Evolutionary conservation across 2,113 vertebrate species (phyloP), one percentile per base, ranked within the genome.

Genomic region (Scortum barcoo): DNA sequence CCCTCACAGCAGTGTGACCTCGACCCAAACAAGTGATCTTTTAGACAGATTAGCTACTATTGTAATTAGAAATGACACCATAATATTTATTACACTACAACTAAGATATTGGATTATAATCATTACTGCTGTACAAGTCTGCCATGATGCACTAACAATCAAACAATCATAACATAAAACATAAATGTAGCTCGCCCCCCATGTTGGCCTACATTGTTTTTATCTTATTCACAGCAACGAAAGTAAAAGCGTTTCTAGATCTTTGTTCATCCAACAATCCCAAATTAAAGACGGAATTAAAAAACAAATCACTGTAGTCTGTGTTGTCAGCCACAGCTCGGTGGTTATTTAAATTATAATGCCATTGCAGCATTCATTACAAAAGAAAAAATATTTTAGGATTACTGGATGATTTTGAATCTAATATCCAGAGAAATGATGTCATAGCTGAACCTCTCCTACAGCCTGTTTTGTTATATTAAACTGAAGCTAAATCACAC

Each of bases 21-120:
- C 69, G n/a, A 78, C 67, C 72, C 26, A 66, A 50, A 72, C n/a
- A n/a, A n/a, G n/a, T n/a, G 69, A 73, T 76, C 76, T 72, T 44
- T 75, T 7, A 69, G 33, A 24, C 30, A 38, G 16, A 67, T 22
- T 20, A 30, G 14, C 72, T n/a, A 30, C 26, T 46, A 24, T 2
- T n/a, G 36, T 42, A 70, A 50, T 10, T 42, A 16, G 17, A 70
- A 80, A 38, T 68, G 7, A 30, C 28, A 51, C 1, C 7, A 7
- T 13, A 44, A 58, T 36, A 38, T 58, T 17, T 40, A 28, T 16
- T 14, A 33, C 74, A 73, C 22, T 58, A 22, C 1, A 67, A 38
- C 22, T 19, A 14, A 60, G 1, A 50, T 24, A 57, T 24, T 56
- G 33, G 1, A 19, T 60, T n/a, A 50, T 20, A 8, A 76, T 10